phyloP scores from a whole-genome alignment of 2,797 vertebrate species.

The Eulemur coronatus region DNA sequence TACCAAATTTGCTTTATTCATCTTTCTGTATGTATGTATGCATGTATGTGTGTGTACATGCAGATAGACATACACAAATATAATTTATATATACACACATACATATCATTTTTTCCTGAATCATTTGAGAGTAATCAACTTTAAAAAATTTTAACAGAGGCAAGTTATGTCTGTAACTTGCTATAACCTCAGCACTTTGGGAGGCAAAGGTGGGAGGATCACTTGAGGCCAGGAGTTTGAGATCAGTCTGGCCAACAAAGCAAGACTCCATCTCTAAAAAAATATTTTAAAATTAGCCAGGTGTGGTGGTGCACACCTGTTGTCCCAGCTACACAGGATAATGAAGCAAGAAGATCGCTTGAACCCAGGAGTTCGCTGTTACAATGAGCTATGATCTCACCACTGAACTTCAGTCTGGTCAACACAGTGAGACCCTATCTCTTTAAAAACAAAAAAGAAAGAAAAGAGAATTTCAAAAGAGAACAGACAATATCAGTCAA shows the following conservation, averaged over 20 bases:
- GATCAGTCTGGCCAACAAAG: background rate
- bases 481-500: background rate
- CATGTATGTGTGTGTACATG: background rate
- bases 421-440: background rate
- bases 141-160: background rate
- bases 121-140: constrained; percentile 1
- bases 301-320: background rate
- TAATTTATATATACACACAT: background rate
- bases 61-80: background rate
- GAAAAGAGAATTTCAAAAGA: background rate
- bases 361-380: background rate
- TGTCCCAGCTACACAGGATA: background rate
- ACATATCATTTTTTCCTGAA: background rate
- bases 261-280: background rate
- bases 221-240: background rate
- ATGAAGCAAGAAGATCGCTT: background rate
- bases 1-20: background rate
- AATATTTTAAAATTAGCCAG: background rate
- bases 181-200: background rate
- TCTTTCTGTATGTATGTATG: background rate
- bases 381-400: background rate
- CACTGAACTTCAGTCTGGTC: background rate
- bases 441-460: background rate
- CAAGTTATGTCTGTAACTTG: background rate
- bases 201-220: background rate